Base-by-base conservation (phyloP, 64 coral and sea anemone genomes). In the Anthopleura sola region DNA sequence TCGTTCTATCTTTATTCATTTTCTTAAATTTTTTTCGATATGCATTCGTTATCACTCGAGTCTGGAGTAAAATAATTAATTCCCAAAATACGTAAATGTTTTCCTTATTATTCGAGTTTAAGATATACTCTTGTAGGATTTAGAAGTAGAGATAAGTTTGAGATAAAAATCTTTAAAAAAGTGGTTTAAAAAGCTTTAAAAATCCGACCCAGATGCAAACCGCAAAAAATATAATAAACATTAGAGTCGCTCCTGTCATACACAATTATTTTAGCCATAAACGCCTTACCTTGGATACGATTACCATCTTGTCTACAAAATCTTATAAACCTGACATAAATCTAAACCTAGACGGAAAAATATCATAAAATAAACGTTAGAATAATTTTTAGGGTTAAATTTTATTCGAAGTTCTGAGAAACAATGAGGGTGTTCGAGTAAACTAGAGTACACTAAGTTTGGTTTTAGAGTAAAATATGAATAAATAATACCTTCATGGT, bases 281-380 rank as follows among this genome's bases (percentile, higher is more conserved):
- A 71, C 66, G 66, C 66, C 66, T 78, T 85, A 90, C 88, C 82
- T 90, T 90, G 9, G 88, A 84, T 12, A 90, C 88, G 69, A 90
- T 90, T 69, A 90, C 88, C 88, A 90, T 90, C 76, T 79, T 79
- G 76, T 12, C 9, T 5, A 28, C 10, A 12, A 71, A 71, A 71
- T 71, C 66, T 34, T 16, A 32, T 71, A 32, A 71, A 32, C 29
- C 29, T 34, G 0, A 71, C n/a, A 71, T 34, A 71, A 71, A 71
- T 71, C 66, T 71, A 71, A 14, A n/a, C 11, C 66, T 71, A 71
- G 15, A 34, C 12, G 66, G 0, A 14, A 34, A 71, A 34, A 71
- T n/a, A 34, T 10, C 0, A 71, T 32, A 71, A 33, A 29, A 71
- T 6, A 71, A 32, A 71, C 10, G 66, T 34, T 32, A 71, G 9